Evolutionary conservation across 2,797 vertebrate species (phyloP).

Genomic region (Takifugu ocellatus): DNA sequence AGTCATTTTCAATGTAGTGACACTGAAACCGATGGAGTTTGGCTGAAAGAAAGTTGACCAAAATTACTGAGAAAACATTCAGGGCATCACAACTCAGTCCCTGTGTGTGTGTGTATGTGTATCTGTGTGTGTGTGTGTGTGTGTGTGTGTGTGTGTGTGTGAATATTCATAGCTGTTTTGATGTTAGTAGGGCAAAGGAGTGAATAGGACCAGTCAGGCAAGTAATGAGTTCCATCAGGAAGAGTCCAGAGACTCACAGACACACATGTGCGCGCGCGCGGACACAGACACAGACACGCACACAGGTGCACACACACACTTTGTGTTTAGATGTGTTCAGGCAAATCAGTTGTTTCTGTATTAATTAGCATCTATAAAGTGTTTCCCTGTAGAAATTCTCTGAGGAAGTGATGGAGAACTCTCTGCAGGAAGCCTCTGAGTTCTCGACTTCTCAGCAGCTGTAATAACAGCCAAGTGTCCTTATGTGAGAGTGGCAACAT

Average conservation of each 20-base stretch:
- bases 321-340: conserved; percentile 38
- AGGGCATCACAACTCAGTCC: conserved; percentile 29
- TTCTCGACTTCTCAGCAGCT: too few relatives aligned
- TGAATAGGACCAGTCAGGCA: conserved; percentile 45
- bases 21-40: conserved; percentile 34
- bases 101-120: conserved; percentile 13
- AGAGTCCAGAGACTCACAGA: conserved; percentile 34
- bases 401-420: conserved; percentile 46
- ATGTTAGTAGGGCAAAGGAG: conserved; percentile 24
- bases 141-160: conserved; percentile 10
- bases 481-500: too few relatives aligned
- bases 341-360: conserved; percentile 53
- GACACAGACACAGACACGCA: conserved; percentile 8
- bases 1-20: conserved; percentile 41
- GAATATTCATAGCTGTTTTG: conserved; percentile 6
- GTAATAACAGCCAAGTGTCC: too few relatives aligned
- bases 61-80: conserved; percentile 23
- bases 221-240: conserved; percentile 63
- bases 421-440: conserved; percentile 7
- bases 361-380: conserved; percentile 64
- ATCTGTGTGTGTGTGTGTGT: neutral
- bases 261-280: neutral
- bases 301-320: conserved; percentile 8
- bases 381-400: conserved; percentile 30
- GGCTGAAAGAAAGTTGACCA: conserved; percentile 17